These are phyloP conservation scores for Caenorhabditis sp. DNA, from an alignment of 2,888 invertebrate genomes.

Conservation along the genomic window DNA sequence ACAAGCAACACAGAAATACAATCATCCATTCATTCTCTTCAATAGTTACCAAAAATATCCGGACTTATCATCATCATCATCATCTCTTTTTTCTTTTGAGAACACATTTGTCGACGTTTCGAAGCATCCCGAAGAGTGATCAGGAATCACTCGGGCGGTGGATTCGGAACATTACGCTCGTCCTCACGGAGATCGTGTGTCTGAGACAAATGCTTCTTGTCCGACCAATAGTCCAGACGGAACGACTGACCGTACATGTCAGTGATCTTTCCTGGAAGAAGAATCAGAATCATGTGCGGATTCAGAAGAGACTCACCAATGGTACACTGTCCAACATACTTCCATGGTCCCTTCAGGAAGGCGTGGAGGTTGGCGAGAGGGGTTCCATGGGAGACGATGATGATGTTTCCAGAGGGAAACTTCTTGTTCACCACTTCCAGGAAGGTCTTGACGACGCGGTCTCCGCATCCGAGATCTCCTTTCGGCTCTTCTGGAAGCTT, in stretches of 20 bases:
- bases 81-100: neutral
- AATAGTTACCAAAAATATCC: neutral
- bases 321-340: conserved; percentile 80
- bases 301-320: conserved; percentile 56
- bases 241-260: conserved; percentile 59
- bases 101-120: neutral
- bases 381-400: conserved; percentile 80
- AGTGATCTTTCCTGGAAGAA: conserved; percentile 57
- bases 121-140: neutral
- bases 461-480: conserved; percentile 70
- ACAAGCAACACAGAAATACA: no score
- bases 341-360: conserved; percentile 74
- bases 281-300: neutral
- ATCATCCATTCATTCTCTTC: no score
- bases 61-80: neutral
- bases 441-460: conserved; percentile 72
- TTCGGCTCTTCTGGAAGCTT: conserved; percentile 70
- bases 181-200: conserved; percentile 57
- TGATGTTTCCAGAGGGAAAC: conserved; percentile 74
- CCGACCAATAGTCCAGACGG: conserved; percentile 62
- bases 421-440: conserved; percentile 66
- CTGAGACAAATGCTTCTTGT: conserved; percentile 62
- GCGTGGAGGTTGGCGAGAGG: conserved; percentile 79
- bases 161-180: conserved; percentile 20
- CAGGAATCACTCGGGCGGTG: neutral